phyloP scores from a whole-genome alignment of 1,140 invertebrate genomes.

The Rhyzopertha dominica region DNA sequence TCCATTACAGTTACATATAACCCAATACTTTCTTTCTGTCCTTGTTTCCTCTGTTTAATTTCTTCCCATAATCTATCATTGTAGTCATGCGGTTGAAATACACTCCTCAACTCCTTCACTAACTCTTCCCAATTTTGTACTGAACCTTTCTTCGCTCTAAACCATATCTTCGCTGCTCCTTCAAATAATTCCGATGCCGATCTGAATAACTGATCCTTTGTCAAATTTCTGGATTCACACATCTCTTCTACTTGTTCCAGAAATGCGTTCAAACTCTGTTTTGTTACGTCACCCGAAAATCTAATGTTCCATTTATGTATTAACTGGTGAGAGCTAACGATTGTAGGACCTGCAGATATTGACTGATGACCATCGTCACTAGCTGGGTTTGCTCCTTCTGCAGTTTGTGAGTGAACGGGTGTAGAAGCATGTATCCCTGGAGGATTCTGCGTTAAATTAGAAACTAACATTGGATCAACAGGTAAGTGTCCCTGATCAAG shows the following conservation, averaged over 20 bases:
- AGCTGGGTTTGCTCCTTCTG: too few relatives aligned
- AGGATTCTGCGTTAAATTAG: too few relatives aligned
- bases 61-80: slow-evolving; percentile 30
- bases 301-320: slow-evolving; percentile 13
- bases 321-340: too few relatives aligned
- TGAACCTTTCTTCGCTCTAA: too few relatives aligned
- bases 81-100: slow-evolving; percentile 12
- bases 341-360: too few relatives aligned
- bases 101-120: neutral
- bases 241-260: slow-evolving; percentile 30
- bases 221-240: slow-evolving; percentile 26
- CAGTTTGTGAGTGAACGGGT: too few relatives aligned
- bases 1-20: slow-evolving; percentile 30
- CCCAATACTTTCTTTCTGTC: slow-evolving; percentile 24
- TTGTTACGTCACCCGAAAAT: slow-evolving; percentile 24
- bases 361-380: too few relatives aligned
- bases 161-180: slow-evolving; percentile 29
- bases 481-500: too few relatives aligned
- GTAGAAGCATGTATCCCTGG: too few relatives aligned
- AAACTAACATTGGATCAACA: too few relatives aligned
- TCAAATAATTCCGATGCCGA: slow-evolving; percentile 31
- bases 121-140: neutral
- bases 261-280: slow-evolving; percentile 28
- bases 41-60: slow-evolving; percentile 28
- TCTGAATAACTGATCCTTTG: slow-evolving; percentile 19